Evolutionary conservation across 1,140 invertebrate species (phyloP), one percentile per base, ranked within the genome.

Genomic region (Semibalanus balanoides): DNA sequence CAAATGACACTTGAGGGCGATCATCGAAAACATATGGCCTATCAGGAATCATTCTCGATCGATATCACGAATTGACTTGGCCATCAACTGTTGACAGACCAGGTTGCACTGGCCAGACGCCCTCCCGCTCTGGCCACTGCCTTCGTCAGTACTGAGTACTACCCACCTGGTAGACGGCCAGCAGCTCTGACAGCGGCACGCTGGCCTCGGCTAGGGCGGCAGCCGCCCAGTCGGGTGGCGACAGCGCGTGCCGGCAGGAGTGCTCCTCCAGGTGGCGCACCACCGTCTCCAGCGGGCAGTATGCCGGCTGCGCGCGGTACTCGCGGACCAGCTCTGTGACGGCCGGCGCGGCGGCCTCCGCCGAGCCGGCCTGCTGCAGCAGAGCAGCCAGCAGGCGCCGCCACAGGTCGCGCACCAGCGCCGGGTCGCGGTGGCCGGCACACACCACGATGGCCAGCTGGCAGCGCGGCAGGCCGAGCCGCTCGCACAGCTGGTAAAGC

Each of bases 361-460:
- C 28, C 28, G 70, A 28, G 29, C 70, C 70, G 70, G 29, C 70
- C 70, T 11, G 11, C 70, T 28, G 22, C 70, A 72, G 70, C 70
- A 22, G 11, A 3, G 70, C 70, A 3, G 25, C 25, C 25, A 72
- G 70, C 70, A 72, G 28, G n/a, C 28, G 11, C 3, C 11, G 9
- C 70, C 70, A 72, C 25, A 72, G 70, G 28, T 11, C n/a, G 70
- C 28, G 84, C 72, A 83, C 78, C 28, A 83, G 76, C 7, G 79
- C 76, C 3, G 90, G 87, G 82, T 92, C 91, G 79, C 91, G 90
- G 83, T 94, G 80, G 28, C 80, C 80, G 64, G 80, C 79, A 76
- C 92, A 93, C 78, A 93, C 91, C 35, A 95, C 89, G 79, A 95
- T 93, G 0, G 91, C 90, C 70, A 95, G 83, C 84, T 94, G 92